phyloP scores from a whole-genome alignment of 2,797 vertebrate species.

The Squalus acanthias region DNA sequence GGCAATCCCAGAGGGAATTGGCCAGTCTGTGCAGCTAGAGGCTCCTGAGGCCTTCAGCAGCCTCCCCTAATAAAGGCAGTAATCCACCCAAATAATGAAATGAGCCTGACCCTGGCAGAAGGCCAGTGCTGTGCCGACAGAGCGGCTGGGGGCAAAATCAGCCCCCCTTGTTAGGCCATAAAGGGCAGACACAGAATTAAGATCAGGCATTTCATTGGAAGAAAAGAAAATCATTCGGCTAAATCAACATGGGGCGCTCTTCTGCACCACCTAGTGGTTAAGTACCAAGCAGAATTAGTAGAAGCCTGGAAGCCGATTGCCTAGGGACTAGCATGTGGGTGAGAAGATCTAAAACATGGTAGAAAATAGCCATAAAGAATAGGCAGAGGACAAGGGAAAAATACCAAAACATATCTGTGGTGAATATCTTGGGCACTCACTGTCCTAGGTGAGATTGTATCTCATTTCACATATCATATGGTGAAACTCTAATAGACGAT shows the following conservation, averaged over 20 bases:
- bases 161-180: neutral
- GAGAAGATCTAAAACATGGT: too few relatives aligned
- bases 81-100: too few relatives aligned
- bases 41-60: too few relatives aligned
- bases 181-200: neutral
- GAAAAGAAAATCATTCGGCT: neutral
- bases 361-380: too few relatives aligned
- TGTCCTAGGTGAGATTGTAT: neutral
- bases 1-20: too few relatives aligned
- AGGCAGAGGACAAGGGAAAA: neutral
- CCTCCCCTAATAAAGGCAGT: too few relatives aligned
- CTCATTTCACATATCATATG: neutral
- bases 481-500: neutral
- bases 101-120: neutral
- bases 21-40: too few relatives aligned
- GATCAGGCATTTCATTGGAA: neutral
- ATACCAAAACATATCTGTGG: neutral
- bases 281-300: neutral
- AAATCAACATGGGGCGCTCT: neutral
- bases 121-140: neutral
- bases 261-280: neutral
- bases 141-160: neutral
- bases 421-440: neutral
- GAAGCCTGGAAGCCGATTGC: neutral
- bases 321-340: neutral